phyloP scores from a whole-genome alignment of 2,888 invertebrate species.

The Matsumyia berberina region DNA sequence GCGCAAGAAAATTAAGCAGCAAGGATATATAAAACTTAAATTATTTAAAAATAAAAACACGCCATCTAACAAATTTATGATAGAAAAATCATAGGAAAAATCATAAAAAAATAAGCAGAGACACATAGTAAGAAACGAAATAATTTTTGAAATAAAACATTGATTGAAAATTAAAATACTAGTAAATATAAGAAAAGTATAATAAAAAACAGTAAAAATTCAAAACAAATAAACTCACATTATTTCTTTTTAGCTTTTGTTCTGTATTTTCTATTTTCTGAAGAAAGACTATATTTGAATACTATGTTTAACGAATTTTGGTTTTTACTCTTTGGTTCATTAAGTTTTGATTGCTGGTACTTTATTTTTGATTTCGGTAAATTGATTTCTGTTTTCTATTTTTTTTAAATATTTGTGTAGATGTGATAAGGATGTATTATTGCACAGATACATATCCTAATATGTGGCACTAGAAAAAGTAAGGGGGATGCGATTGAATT shows the following conservation, averaged over 20 bases:
- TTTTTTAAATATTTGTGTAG: slow-evolving; percentile 53
- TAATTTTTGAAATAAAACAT: slow-evolving; percentile 33
- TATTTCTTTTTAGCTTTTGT: slow-evolving; percentile 64
- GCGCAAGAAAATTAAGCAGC: slow-evolving; percentile 70
- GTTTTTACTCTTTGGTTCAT: slow-evolving; percentile 54
- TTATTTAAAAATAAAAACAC: slow-evolving; percentile 19
- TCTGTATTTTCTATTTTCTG: slow-evolving; percentile 53
- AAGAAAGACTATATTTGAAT: slow-evolving; percentile 64
- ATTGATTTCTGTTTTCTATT: slow-evolving; percentile 56
- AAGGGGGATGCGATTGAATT: slow-evolving; percentile 79
- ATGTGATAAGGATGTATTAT: slow-evolving; percentile 81
- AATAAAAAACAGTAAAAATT: slow-evolving; percentile 67
- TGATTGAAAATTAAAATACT: slow-evolving; percentile 37
- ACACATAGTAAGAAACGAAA: slow-evolving; percentile 24
- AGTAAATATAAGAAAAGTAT: slow-evolving; percentile 27
- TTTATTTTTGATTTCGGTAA: slow-evolving; percentile 71
- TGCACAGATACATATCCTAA: slow-evolving; percentile 84
- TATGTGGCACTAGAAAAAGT: slow-evolving; percentile 85
- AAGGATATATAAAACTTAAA: slow-evolving; percentile 60
- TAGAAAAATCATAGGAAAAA: slow-evolving; percentile 26
- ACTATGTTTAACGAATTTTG: slow-evolving; percentile 52
- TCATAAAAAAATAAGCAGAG: slow-evolving; percentile 40
- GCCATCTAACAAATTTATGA: slow-evolving; percentile 41
- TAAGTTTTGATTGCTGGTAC: slow-evolving; percentile 75
- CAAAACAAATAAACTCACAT: slow-evolving; percentile 76